Evolutionary conservation across 2,797 vertebrate genomes (phyloP).

Genomic region (Rhynchonycteris naso): DNA sequence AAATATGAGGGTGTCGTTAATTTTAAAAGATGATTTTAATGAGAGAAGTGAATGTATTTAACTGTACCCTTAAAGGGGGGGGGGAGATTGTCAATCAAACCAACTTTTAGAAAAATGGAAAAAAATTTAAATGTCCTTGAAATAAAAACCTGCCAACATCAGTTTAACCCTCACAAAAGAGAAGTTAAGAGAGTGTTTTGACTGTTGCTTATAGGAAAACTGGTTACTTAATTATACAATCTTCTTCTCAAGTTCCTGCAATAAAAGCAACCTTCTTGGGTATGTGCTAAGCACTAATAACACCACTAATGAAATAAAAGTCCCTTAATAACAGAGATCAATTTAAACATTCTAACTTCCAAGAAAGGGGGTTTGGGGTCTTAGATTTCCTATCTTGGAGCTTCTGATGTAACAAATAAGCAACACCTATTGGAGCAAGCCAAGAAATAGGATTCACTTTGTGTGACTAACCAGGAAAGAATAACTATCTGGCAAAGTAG

Average conservation of each 20-base stretch:
- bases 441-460: neutral
- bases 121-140: neutral
- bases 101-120: slow-evolving; percentile 13
- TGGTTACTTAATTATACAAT: neutral
- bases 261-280: slow-evolving; percentile 24
- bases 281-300: neutral
- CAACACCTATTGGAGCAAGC: neutral
- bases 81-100: neutral
- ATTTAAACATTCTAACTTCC: slow-evolving; percentile 45
- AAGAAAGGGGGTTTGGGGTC: neutral
- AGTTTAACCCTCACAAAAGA: neutral
- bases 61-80: neutral
- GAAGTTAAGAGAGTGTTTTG: slow-evolving; percentile 6
- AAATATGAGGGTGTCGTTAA: neutral
- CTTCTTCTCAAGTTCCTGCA: slow-evolving; percentile 35
- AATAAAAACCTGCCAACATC: slow-evolving; percentile 28
- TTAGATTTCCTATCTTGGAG: neutral
- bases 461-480: neutral
- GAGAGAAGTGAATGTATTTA: slow-evolving; percentile 12
- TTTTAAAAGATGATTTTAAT: slow-evolving; percentile 31
- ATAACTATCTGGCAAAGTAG: slow-evolving; percentile 5
- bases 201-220: slow-evolving; percentile 16
- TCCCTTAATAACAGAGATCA: slow-evolving; percentile 34
- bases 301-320: slow-evolving; percentile 47
- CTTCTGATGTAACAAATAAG: neutral